Evolutionary conservation across 35 echinoderm and acorn worm species (phyloP), one percentile per base, ranked within the genome.

Genomic region (Ptychodera flava): DNA sequence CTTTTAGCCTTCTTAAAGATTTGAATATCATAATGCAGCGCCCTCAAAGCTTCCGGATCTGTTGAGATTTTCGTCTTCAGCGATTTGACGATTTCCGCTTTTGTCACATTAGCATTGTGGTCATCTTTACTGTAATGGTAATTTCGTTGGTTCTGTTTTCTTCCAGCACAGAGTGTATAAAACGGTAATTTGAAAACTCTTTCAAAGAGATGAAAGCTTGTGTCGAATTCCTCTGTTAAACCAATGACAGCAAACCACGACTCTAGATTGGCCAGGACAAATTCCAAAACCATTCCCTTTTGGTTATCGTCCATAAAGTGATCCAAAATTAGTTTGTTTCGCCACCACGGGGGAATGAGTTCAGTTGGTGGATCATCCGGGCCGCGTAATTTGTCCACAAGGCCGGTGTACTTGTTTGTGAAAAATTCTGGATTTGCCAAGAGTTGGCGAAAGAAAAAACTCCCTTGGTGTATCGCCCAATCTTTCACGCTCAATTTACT

Each of bases 401-500:
- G 6, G 6, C 22, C 45, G 6, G 6, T 6, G 45, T 64, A 64
- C 22, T 64, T 64, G 45, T 6, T 6, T 12, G 85, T 89, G 37
- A 92, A 98, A 80, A 94, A 94, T 34, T 35, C 12, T 28, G 82
- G 53, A 22, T 85, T 30, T 1, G 83, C 27, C 15, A 90, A 81
- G 31, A 90, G 52, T 38, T 90, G 88, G 27, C 32, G 31, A 32
- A 85, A 90, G 32, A 90, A 85, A 32, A 83, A 90, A 32, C 82
- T 90, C 0, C 88, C 88, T 38, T 90, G 88, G 35, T 77, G 83
- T 33, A 90, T 33, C 10, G 88, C 88, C 88, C 88, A 90, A 32
- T 90, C 88, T 36, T 77, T 45, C n/a, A 85, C 33, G 10, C 37
- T 84, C 22, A 90, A 35, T 38, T 78, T 78, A 31, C 45, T 33